phyloP scores from a whole-genome alignment of 2,888 invertebrate genomes.

The Diachrysia chrysitis region DNA sequence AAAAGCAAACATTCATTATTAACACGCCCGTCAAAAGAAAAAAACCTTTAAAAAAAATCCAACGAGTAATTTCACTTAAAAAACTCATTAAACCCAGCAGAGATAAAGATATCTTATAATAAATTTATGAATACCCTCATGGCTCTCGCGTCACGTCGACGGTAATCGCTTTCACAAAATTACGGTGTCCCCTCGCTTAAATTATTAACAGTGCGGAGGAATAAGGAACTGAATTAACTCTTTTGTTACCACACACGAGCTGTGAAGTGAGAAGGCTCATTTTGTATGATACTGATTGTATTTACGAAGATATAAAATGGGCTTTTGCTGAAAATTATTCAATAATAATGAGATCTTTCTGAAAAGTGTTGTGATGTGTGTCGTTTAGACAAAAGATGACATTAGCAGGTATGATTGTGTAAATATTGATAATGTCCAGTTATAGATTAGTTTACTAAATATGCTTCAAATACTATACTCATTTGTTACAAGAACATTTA shows the following conservation, averaged over 20 bases:
- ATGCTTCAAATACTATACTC: too few species aligned
- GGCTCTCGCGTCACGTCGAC: conserved; percentile 38
- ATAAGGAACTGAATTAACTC: conserved; percentile 69
- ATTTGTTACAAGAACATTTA: too few species aligned
- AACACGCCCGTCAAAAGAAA: conserved; percentile 7
- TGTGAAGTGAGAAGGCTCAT: conserved; percentile 21
- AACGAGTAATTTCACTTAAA: conserved; percentile 44
- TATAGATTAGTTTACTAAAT: too few species aligned
- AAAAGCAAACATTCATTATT: conserved; percentile 23
- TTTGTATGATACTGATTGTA: not conserved
- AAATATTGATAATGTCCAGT: too few species aligned
- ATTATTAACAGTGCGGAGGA: conserved; percentile 58
- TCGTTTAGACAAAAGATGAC: too few species aligned
- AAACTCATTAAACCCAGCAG: conserved; percentile 45
- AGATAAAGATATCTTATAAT: conserved; percentile 53
- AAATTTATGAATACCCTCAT: conserved; percentile 51
- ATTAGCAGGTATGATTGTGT: too few species aligned
- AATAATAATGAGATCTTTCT: too few species aligned
- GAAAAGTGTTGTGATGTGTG: too few species aligned
- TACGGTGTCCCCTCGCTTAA: conserved; percentile 58
- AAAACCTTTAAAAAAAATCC: conserved; percentile 6
- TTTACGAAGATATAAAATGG: not conserved
- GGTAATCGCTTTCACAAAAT: conserved; percentile 60
- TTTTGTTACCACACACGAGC: conserved; percentile 63
- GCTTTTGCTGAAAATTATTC: not conserved